Base-by-base conservation (phyloP, 2,797 vertebrate species). In the Sphenopsis melanotis region DNA sequence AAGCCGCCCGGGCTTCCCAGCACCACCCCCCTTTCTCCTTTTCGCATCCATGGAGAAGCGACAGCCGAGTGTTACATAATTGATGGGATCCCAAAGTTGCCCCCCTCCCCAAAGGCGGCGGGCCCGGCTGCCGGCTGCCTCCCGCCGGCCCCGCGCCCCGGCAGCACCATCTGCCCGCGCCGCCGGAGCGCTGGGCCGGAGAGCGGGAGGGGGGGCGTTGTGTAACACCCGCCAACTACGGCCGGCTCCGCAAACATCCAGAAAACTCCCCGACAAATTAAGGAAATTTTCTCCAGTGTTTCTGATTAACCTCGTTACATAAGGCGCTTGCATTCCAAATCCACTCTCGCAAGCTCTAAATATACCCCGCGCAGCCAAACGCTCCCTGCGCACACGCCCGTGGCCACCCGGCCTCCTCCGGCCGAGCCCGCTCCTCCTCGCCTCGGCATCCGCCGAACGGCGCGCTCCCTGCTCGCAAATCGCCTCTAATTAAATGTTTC, bases 301-400 rank as follows among this genome's bases (percentile, higher is more conserved):
- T 99, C 98, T 98, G 98, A 98, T 98, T 98, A 99, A 99, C 98
- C 98, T 98, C 98, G 98, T 99, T 99, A 99, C 98, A 99, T 99
- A 99, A 99, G 98, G 98, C 98, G 98, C 98, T 99, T 98, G 98
- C 98, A 98, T 98, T 99, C 98, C 98, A 98, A 98, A 98, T 98
- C 98, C 98, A 98, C 98, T 98, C 98, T 98, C 98, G 98, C 98
- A 98, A 98, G 97, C 98, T 98, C 98, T 99, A 99, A 99, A 99
- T 99, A 98, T 98, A 98, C 96, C 95, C 96, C 61, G 85, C 92
- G 93, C 96, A 94, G 97, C 96, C 96, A 82, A 96, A 93, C 49
- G 96, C 97, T 93, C 91, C 83, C 95, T 50, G 88, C 91, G 90
- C 94, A 89, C 95, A 91, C 97, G 81, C 70, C 97, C 95, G 97